Percentiles rank a stretch among this genome's conserved stretches.
Evolutionary conservation across 2,888 invertebrate genomes (phyloP).

Genomic region (Nomada flava): DNA sequence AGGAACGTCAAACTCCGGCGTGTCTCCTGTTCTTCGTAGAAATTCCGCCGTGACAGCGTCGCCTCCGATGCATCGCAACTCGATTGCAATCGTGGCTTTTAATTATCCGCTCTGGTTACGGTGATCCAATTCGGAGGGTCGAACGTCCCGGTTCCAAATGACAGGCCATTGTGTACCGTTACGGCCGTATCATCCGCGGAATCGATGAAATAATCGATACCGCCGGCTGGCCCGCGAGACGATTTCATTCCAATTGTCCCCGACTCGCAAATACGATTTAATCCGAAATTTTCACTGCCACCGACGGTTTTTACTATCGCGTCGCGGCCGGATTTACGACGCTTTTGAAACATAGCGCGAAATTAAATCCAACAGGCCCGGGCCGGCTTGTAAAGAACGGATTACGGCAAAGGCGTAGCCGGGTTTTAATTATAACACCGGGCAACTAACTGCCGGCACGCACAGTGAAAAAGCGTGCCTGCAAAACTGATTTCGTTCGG

Average conservation of each 20-base stretch:
- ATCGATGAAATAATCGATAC: constrained; percentile 47
- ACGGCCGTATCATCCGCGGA: constrained; percentile 29
- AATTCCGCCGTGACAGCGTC: neutral
- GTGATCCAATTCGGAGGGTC: constrained; percentile 39
- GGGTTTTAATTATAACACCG: constrained; percentile 37
- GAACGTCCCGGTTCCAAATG: constrained; percentile 32
- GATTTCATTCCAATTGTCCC: constrained; percentile 13
- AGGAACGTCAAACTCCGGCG: neutral
- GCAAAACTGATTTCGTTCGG: constrained; percentile 35
- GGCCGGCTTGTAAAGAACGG: constrained; percentile 29
- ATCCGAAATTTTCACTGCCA: constrained; percentile 30
- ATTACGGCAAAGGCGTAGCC: constrained; percentile 36
- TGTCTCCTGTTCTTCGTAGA: constrained; percentile 4
- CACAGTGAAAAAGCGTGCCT: constrained; percentile 10
- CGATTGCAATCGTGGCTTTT: constrained; percentile 67
- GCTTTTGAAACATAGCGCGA: constrained; percentile 37
- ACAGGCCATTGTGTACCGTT: constrained; percentile 19
- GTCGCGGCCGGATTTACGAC: constrained; percentile 29
- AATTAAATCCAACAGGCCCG: constrained; percentile 38
- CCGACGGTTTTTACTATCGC: constrained; percentile 24
- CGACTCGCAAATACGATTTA: constrained; percentile 17
- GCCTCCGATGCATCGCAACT: constrained; percentile 53
- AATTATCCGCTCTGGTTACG: constrained; percentile 71
- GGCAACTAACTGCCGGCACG: constrained; percentile 24
- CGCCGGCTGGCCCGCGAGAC: neutral